Percentiles rank a stretch among this genome's conserved stretches.
Conservation (phyloP, 1,140 invertebrate species). For the Helicoverpa zea region DNA sequence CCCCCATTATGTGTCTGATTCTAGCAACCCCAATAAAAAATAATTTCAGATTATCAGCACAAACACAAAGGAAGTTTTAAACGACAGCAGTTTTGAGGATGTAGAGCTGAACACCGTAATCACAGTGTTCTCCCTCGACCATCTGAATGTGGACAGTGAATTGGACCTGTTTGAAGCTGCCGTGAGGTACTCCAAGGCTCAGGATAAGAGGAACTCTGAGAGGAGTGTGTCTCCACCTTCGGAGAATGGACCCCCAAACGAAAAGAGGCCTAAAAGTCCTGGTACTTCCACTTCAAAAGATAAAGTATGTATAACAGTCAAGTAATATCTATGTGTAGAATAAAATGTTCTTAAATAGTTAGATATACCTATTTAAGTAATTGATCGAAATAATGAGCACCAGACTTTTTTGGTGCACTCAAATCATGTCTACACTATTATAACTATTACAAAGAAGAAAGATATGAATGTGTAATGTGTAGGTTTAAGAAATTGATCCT, state of each 20-base stretch:
- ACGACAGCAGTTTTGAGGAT: slow-evolving; percentile 92
- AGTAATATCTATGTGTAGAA: no score
- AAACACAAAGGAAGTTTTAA: slow-evolving; percentile 92
- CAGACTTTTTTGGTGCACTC: no score
- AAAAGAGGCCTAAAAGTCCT: slow-evolving; percentile 68
- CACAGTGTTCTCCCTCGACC: slow-evolving; percentile 91
- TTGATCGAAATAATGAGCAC: no score
- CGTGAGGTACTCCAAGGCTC: slow-evolving; percentile 88
- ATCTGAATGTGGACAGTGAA: slow-evolving; percentile 91
- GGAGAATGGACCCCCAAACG: slow-evolving; percentile 58
- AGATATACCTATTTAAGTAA: no score
- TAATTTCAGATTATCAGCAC: slow-evolving; percentile 90
- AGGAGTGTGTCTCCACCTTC: slow-evolving; percentile 63
- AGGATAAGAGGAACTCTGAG: slow-evolving; percentile 71
- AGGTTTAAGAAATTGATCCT: no score
- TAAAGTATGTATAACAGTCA: slow-evolving; percentile 53
- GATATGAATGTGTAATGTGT: no score
- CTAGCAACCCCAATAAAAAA: no score
- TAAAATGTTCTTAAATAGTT: no score
- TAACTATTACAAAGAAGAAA: no score
- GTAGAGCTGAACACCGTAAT: slow-evolving; percentile 91
- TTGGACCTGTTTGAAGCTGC: slow-evolving; percentile 92
- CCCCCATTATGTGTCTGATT: no score
- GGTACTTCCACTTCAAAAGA: slow-evolving; percentile 75
- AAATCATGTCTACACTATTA: no score